Base-by-base conservation (phyloP, 1,140 invertebrate species). In the Pararge aegeria region DNA sequence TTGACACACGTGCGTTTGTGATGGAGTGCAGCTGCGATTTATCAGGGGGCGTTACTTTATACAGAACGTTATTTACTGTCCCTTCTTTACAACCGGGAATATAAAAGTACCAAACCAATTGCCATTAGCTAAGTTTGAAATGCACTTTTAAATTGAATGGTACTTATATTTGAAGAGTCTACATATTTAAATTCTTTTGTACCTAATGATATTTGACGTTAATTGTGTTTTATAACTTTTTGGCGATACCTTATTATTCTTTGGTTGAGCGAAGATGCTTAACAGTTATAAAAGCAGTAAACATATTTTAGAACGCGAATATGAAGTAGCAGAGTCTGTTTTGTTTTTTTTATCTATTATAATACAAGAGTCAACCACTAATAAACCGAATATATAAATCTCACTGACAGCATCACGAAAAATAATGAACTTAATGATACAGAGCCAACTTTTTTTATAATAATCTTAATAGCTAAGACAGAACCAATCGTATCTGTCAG, bases 1-100 rank as follows among this genome's bases (percentile, higher is more conserved):
- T 46, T 20, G 19, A 46, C 20, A 21, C 42, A 46, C 42, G 42
- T 46, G 42, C 15, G 12, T 46, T 46, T 46, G 19, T 21, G 42
- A 21, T 46, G 3, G 42, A 21, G 20, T 7, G 42, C 42, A 46
- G 42, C 42, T 46, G 42, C 42, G 21, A 1, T 40, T 16, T 40
- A 40, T 16, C 38, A 18, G 15, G 38, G 38, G 38, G 38, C 38
- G 3, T 10, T 37, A 37, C 38, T 34, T 9, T 40, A 40, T 40
- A 40, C 13, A 40, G 5, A 40, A 40, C 38, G 12, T 40, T 5
- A 40, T 40, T 40, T 40, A 40, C 30, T 34, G n/a, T 34, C 30
- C 30, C 30, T 40, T 16, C 38, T 40, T 16, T 40, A 42, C 38
- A 42, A 40, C 13, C 38, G 9, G 38, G 38, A 40, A 13, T 15